Evolutionary conservation across 1,140 invertebrate genomes (phyloP), one percentile per base, ranked within the genome.

Genomic region (Adelges cooleyi): DNA sequence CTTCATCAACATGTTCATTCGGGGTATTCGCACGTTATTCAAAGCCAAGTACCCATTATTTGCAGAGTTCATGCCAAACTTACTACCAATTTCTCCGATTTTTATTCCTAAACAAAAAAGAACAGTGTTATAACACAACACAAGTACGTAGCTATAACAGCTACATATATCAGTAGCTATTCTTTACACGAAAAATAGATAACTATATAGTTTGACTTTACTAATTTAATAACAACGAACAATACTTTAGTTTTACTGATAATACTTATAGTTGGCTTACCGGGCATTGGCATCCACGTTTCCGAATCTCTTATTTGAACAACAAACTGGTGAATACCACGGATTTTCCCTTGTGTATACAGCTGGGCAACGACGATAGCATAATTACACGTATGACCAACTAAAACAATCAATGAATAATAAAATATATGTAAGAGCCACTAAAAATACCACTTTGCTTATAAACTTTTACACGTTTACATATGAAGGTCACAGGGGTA

Each of bases 31-130:
- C 10, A 92, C 84, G 70, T 92, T 81, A 22, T 91, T 80, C 53
- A 95, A 87, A 9, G 87, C 86, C 1, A 95, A 78, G 74, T 87
- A 95, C 0, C 92, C 92, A 78, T 97, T 96, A 72, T 97, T 95
- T 9, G 87, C 86, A 3, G 80, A 81, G 72, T 90, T 90, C 83
- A 93, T 90, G 49, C 92, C 92, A 54, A 96, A 79, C 74, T 96
- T 96, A 46, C 86, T 85, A 1, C 93, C 93, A 70, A 96, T 96
- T 77, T 96, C 93, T 9, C 94, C 94, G 65, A 96, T 84, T 72
- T 86, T 88, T 50, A 96, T 88, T 22, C 92, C 84, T 84, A 20
- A n/a, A n/a, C n/a, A n/a, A n/a, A n/a, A n/a, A n/a, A n/a, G n/a
- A n/a, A n/a, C n/a, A n/a, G n/a, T n/a, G n/a, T n/a, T n/a, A n/a